These are phyloP conservation scores for Myrmecophaga tridactyla DNA, from an alignment of 2,113 vertebrate genomes.

Conservation along the genomic window DNA sequence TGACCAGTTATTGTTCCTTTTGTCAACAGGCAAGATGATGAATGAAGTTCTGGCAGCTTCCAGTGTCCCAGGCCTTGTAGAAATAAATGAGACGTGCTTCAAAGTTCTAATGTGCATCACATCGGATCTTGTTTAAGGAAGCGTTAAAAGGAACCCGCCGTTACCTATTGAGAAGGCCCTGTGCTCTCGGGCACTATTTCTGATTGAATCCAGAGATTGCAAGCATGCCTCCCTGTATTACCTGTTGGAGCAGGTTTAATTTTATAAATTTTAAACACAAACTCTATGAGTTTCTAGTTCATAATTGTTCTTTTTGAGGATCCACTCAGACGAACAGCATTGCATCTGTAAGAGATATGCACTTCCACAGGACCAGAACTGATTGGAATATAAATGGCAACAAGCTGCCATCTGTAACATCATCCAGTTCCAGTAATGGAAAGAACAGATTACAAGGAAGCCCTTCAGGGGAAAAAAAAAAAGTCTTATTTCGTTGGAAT, in stretches of 20 bases:
- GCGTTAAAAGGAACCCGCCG: slow-evolving; percentile 83
- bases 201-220: slow-evolving; percentile 82
- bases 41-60: slow-evolving; percentile 85
- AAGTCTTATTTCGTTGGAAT: slow-evolving; percentile 61
- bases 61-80: slow-evolving; percentile 84
- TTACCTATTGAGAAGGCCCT: slow-evolving; percentile 80
- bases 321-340: slow-evolving; percentile 83
- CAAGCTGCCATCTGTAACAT: slow-evolving; percentile 70
- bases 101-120: slow-evolving; percentile 80
- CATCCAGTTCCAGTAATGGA: slow-evolving; percentile 68
- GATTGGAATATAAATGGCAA: slow-evolving; percentile 76
- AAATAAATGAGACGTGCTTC: slow-evolving; percentile 83
- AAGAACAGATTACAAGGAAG: slow-evolving; percentile 75
- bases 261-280: slow-evolving; percentile 88
- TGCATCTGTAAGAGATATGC: slow-evolving; percentile 77
- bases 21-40: slow-evolving; percentile 88
- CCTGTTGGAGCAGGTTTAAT: slow-evolving; percentile 87
- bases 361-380: slow-evolving; percentile 83
- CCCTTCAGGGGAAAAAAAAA: slow-evolving; percentile 51
- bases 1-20: slow-evolving; percentile 89
- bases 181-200: slow-evolving; percentile 79
- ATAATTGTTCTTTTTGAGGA: slow-evolving; percentile 82
- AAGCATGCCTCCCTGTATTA: slow-evolving; percentile 81
- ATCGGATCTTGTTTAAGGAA: slow-evolving; percentile 81
- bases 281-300: slow-evolving; percentile 87